Evolutionary conservation across 2,113 vertebrate species (phyloP).

Genomic region (Elachura formosa): DNA sequence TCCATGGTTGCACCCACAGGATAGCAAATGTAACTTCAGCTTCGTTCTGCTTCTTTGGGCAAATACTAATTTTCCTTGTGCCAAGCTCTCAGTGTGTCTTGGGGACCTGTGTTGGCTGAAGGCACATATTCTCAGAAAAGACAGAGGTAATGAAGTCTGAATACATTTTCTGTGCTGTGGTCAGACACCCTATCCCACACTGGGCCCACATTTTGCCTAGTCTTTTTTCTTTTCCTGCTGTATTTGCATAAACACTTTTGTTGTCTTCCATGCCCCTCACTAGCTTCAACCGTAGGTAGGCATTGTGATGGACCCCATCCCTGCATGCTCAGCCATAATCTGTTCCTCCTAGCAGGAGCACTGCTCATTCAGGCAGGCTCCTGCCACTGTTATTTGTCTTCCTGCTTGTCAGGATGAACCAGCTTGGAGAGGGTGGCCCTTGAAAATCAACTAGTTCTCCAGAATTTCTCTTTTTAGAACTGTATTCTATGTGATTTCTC

Average conservation of each 20-base stretch:
- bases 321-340: neutral
- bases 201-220: neutral
- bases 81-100: fast-evolving
- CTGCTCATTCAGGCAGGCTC: neutral
- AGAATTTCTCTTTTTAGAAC: neutral
- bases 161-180: neutral
- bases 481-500: neutral
- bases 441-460: neutral
- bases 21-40: neutral
- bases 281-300: neutral
- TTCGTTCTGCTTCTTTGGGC: neutral
- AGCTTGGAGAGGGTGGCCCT: neutral
- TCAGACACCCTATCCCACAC: neutral
- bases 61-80: neutral
- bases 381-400: neutral
- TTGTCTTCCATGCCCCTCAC: neutral
- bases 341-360: neutral
- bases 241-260: neutral
- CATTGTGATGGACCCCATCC: neutral
- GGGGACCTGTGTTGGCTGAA: neutral
- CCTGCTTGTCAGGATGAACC: neutral
- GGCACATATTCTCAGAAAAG: neutral
- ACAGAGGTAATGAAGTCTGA: neutral
- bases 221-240: neutral
- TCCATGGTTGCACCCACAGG: neutral